Conservation (phyloP, 2,888 invertebrate genomes). For the Plagiodera versicolora region DNA sequence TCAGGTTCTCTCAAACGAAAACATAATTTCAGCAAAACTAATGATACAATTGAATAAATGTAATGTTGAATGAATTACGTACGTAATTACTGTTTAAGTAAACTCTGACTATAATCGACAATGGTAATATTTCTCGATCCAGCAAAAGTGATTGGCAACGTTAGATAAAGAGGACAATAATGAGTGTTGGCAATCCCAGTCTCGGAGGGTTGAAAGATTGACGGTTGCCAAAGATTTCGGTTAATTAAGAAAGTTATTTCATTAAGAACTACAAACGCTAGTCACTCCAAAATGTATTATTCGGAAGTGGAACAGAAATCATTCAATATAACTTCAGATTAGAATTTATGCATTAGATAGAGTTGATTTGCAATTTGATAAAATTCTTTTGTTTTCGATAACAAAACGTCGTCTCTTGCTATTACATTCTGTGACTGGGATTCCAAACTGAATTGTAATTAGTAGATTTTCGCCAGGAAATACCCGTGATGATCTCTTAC, state of each 20-base stretch:
- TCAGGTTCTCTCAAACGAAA: too few species aligned
- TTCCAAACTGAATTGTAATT: too few species aligned
- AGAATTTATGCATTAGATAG: conserved; percentile 1
- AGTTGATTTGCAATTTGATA: background rate
- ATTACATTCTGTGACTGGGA: too few species aligned
- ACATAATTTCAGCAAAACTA: too few species aligned
- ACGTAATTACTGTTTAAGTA: too few species aligned
- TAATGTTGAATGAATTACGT: too few species aligned
- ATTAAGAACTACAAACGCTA: conserved; percentile 21
- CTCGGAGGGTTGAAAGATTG: conserved; percentile 21
- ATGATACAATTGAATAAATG: too few species aligned
- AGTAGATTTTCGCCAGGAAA: too few species aligned
- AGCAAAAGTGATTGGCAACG: conserved; percentile 4
- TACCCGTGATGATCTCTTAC: too few species aligned
- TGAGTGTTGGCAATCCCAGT: background rate
- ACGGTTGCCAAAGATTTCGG: conserved; percentile 29
- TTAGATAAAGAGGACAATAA: conserved; percentile 11
- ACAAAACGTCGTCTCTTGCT: background rate
- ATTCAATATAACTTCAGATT: conserved; percentile 7
- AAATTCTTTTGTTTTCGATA: background rate
- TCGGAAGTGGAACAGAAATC: conserved; percentile 3
- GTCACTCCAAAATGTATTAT: conserved; percentile 15
- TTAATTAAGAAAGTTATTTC: conserved; percentile 33
- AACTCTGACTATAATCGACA: background rate
- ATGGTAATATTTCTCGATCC: too few species aligned